These are phyloP conservation scores for Philotrypesis tridentata DNA, from an alignment of 1,140 invertebrate species.

Conservation along the genomic window DNA sequence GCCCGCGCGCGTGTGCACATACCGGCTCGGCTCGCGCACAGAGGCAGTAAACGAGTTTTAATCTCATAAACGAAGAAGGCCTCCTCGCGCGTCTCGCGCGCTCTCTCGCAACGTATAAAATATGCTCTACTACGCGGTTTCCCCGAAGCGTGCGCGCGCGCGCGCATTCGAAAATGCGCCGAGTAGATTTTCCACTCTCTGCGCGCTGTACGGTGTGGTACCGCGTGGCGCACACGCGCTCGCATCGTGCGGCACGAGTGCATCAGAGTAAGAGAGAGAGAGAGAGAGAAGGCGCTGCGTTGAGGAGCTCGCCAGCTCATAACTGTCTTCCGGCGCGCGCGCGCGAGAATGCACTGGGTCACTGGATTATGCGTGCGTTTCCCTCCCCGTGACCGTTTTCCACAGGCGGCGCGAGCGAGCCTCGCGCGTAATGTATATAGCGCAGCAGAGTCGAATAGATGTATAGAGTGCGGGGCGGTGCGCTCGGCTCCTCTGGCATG, in stretches of 20 bases:
- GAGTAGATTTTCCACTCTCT: no score
- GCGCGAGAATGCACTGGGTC: constrained; percentile 21
- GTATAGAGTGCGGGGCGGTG: no score
- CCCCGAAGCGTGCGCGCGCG: no score
- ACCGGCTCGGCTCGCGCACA: not conserved
- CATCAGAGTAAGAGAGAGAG: no score
- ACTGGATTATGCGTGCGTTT: constrained; percentile 12
- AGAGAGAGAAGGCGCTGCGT: not conserved
- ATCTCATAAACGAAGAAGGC: not conserved
- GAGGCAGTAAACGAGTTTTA: not conserved
- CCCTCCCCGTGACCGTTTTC: not conserved
- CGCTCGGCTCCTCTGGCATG: no score
- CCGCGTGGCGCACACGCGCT: no score
- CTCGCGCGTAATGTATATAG: no score
- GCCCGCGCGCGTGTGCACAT: not conserved
- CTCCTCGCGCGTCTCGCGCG: not conserved
- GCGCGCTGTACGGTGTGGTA: no score
- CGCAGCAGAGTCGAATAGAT: no score
- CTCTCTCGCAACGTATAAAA: not conserved
- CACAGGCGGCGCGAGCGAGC: no score
- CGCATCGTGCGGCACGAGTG: no score
- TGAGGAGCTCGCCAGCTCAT: not conserved
- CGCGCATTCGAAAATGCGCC: not conserved
- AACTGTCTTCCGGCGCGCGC: not conserved
- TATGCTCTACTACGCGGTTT: not conserved